Percentiles rank a stretch among this genome's conserved stretches.
Evolutionary conservation across 2,888 invertebrate genomes (phyloP).

Genomic region (Trachelus iudaicus): DNA sequence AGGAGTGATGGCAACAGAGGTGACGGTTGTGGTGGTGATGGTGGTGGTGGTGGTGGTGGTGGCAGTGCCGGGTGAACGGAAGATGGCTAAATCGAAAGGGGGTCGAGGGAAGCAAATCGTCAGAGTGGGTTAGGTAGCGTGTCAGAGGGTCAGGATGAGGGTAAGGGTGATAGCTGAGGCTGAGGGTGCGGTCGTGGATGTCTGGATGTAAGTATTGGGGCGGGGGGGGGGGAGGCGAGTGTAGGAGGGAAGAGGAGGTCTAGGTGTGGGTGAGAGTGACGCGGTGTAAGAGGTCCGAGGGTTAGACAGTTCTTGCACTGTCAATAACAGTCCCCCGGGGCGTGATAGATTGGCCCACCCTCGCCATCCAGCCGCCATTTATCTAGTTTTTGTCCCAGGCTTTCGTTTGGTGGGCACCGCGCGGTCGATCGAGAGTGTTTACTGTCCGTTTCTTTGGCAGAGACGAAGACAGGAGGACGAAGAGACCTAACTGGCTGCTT

Average conservation of each 20-base stretch:
- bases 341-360: constrained; percentile 63
- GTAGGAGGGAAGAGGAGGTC: too few species aligned
- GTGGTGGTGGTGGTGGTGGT: too few species aligned
- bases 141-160: too few species aligned
- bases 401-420: constrained; percentile 54
- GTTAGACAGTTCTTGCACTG: constrained; percentile 59
- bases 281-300: constrained; percentile 30
- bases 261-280: neutral
- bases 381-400: constrained; percentile 62
- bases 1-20: too few species aligned
- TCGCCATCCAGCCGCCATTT: constrained; percentile 60
- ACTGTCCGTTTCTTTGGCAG: constrained; percentile 32
- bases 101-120: too few species aligned
- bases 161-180: too few species aligned
- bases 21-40: too few species aligned
- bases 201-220: neutral
- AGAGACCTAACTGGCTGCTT: neutral
- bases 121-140: too few species aligned
- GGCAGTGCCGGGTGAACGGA: too few species aligned
- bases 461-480: neutral
- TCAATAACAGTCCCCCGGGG: constrained; percentile 60
- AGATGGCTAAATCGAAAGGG: too few species aligned
- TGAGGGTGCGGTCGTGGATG: too few species aligned
- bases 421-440: constrained; percentile 54
- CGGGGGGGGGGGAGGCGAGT: neutral